phyloP scores from a whole-genome alignment of 2,888 invertebrate genomes.

The Teleogryllus oceanicus region DNA sequence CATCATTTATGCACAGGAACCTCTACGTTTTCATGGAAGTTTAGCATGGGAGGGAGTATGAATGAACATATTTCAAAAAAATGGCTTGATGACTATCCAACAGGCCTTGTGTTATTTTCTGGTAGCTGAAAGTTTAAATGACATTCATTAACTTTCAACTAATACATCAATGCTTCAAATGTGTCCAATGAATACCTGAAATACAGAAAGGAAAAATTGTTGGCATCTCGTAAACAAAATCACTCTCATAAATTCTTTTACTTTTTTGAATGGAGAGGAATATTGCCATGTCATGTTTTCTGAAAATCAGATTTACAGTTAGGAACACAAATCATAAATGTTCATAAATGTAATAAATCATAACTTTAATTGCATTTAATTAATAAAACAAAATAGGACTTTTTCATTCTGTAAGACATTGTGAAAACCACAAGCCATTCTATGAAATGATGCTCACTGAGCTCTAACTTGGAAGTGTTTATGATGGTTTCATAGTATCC shows the following conservation, averaged over 20 bases:
- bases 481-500: conserved; percentile 24
- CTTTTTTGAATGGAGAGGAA: too few relatives aligned
- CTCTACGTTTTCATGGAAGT: conserved; percentile 24
- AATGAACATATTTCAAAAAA: conserved; percentile 22
- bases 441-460: neutral
- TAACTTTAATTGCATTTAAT: too few relatives aligned
- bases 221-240: neutral
- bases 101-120: neutral
- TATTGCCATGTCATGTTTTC: too few relatives aligned
- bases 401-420: neutral
- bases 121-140: neutral
- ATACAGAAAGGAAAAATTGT: neutral
- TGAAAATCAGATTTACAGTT: too few relatives aligned
- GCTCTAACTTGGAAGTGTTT: conserved; percentile 27
- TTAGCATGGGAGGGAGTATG: conserved; percentile 24
- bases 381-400: too few relatives aligned
- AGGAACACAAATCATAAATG: too few relatives aligned
- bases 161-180: neutral
- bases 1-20: conserved; percentile 29
- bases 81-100: conserved; percentile 25
- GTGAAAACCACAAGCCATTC: neutral
- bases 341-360: too few relatives aligned
- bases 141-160: neutral
- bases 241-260: neutral
- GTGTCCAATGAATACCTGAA: neutral